phyloP scores from a whole-genome alignment of 30 jellyfish, hydroid and myxozoan species.

The Pelagia noctiluca region DNA sequence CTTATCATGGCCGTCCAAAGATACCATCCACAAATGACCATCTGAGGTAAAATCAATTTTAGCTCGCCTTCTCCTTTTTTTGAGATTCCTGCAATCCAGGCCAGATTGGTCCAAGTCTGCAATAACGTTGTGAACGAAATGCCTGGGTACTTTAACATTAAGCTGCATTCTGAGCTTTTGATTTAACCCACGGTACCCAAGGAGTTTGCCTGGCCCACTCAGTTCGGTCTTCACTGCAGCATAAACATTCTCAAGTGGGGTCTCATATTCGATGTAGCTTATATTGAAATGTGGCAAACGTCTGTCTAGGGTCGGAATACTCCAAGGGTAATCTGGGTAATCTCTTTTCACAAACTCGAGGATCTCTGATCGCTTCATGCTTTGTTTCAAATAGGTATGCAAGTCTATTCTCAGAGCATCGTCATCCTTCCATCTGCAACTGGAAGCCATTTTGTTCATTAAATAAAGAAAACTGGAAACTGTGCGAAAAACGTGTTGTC shows the following conservation, averaged over 20 bases:
- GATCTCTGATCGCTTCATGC: constrained; percentile 30
- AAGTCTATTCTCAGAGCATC: constrained; percentile 12
- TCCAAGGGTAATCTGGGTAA: constrained; percentile 29
- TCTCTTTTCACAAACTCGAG: constrained; percentile 38
- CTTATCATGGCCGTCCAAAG: constrained; percentile 18
- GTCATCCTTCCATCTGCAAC: constrained; percentile 38
- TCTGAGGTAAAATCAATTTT: neutral
- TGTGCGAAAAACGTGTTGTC: too few relatives aligned
- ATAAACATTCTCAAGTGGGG: constrained; percentile 1
- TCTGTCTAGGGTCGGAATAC: constrained; percentile 41
- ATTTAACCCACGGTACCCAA: constrained; percentile 52
- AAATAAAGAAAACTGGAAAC: too few relatives aligned
- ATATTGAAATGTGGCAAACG: constrained; percentile 34
- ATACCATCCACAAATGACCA: constrained; percentile 25
- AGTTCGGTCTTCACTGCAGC: constrained; percentile 21
- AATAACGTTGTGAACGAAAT: constrained; percentile 12
- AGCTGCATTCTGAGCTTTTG: constrained; percentile 10
- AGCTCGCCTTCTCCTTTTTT: neutral
- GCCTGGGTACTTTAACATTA: constrained; percentile 25
- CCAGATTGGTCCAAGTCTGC: neutral
- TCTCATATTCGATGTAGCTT: constrained; percentile 2
- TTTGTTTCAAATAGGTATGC: neutral
- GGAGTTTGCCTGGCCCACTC: constrained; percentile 43
- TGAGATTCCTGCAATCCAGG: neutral
- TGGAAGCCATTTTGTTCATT: too few relatives aligned